Conservation (phyloP, 2,888 invertebrate genomes). For the Agonum fuliginosum region DNA sequence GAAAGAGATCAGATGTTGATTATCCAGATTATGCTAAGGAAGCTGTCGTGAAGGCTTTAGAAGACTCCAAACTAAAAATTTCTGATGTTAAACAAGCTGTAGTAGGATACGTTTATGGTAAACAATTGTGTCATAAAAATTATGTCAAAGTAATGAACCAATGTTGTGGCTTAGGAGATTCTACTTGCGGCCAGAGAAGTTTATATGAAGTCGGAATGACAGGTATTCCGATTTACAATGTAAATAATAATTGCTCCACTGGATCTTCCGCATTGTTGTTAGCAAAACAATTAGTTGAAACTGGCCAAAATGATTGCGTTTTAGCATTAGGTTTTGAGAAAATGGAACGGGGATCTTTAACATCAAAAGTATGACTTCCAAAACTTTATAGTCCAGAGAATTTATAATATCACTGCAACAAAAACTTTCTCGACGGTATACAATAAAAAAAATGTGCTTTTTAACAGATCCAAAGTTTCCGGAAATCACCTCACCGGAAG, state of each 20-base stretch:
- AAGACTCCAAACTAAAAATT: conserved; percentile 87
- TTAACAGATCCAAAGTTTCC: too few relatives aligned
- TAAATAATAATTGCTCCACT: conserved; percentile 98
- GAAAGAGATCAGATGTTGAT: conserved; percentile 85
- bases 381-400: too few relatives aligned
- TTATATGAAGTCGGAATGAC: conserved; percentile 96
- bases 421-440: too few relatives aligned
- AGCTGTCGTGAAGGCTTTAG: conserved; percentile 90
- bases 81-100: conserved; percentile 90
- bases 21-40: conserved; percentile 97
- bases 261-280: conserved; percentile 94
- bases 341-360: conserved; percentile 95
- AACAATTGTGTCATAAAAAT: background rate
- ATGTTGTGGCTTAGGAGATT: conserved; percentile 80
- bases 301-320: conserved; percentile 90
- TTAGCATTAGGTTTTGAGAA: conserved; percentile 98
- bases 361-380: conserved; percentile 77
- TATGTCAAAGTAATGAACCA: background rate
- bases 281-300: conserved; percentile 94
- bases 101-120: conserved; percentile 93
- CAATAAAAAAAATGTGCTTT: too few relatives aligned
- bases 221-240: conserved; percentile 97
- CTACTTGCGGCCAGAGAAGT: conserved; percentile 95
- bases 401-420: too few relatives aligned
- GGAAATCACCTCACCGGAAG: too few relatives aligned